Evolutionary conservation across 2,888 invertebrate genomes (phyloP).

Genomic region (Hypena proboscidalis): DNA sequence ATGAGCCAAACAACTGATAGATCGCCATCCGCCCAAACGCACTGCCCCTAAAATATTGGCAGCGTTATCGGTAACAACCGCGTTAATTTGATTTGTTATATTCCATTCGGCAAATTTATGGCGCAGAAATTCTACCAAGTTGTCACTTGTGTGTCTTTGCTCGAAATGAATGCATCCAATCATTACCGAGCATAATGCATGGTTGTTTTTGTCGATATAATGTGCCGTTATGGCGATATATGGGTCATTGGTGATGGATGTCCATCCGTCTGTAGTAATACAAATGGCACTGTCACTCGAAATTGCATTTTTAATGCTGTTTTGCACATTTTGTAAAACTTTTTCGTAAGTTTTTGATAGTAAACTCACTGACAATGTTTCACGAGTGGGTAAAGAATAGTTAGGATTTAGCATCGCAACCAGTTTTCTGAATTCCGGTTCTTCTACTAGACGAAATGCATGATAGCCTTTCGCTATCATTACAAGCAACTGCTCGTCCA

Average conservation of each 20-base stretch:
- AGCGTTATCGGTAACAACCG: not conserved
- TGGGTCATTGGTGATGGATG: conserved; percentile 18
- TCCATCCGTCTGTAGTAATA: conserved; percentile 29
- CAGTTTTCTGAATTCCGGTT: not conserved
- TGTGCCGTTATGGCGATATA: conserved; percentile 24
- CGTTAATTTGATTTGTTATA: not conserved
- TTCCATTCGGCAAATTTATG: too few relatives aligned
- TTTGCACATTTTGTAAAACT: too few relatives aligned
- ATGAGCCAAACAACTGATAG: conserved; percentile 34
- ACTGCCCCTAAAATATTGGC: conserved; percentile 20
- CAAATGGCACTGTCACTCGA: conserved; percentile 12
- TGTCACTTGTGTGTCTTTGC: not conserved
- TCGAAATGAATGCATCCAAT: too few relatives aligned
- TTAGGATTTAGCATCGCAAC: not conserved
- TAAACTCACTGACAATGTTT: not conserved
- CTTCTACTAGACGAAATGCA: conserved; percentile 18
- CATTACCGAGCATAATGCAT: too few relatives aligned
- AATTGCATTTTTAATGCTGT: not conserved
- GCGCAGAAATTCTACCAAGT: not conserved
- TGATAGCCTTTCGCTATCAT: conserved; percentile 17
- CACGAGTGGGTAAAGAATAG: not conserved
- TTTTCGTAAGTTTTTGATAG: not conserved
- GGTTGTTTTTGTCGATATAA: conserved; percentile 14
- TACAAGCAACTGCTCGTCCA: conserved; percentile 13
- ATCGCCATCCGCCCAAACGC: conserved; percentile 21